Evolutionary conservation across 2,797 vertebrate species (phyloP).

Genomic region (Hypotaenidia philippensis): DNA sequence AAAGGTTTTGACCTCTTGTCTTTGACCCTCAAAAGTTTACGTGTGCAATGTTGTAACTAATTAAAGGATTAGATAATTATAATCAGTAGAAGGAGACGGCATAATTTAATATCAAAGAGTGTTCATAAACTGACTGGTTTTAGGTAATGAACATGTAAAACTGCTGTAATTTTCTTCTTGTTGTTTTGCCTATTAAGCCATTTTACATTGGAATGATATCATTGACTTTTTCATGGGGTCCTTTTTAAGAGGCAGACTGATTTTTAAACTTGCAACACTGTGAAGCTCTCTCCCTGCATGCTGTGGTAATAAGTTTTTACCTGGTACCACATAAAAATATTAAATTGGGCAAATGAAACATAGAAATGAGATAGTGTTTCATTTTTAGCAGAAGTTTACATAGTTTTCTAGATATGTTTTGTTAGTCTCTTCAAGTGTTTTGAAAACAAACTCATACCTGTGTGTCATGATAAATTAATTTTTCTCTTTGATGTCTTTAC

Average conservation of each 20-base stretch:
- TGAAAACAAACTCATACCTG: background rate
- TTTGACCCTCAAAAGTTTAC: background rate
- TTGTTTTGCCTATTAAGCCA: background rate
- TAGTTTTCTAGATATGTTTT: background rate
- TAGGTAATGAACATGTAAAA: background rate
- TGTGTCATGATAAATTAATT: background rate
- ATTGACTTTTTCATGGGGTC: background rate
- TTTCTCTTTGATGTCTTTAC: background rate
- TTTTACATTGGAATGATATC: background rate
- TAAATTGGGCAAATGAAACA: background rate
- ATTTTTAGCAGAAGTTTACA: background rate
- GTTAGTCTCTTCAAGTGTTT: background rate
- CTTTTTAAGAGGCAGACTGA: background rate
- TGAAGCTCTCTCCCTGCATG: background rate
- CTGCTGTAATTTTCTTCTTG: background rate
- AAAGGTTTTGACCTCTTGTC: background rate
- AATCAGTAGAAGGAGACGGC: background rate
- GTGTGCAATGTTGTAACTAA: background rate
- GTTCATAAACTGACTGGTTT: background rate
- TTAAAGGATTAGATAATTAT: background rate
- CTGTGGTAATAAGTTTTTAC: background rate
- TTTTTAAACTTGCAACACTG: background rate
- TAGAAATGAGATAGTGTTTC: background rate
- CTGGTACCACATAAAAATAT: background rate
- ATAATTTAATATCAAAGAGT: background rate